Percentiles rank a stretch among this genome's conserved stretches.
These are phyloP conservation scores for Petrocephalus sullivani DNA, from an alignment of 2,797 vertebrate genomes.

Conservation along the genomic window DNA sequence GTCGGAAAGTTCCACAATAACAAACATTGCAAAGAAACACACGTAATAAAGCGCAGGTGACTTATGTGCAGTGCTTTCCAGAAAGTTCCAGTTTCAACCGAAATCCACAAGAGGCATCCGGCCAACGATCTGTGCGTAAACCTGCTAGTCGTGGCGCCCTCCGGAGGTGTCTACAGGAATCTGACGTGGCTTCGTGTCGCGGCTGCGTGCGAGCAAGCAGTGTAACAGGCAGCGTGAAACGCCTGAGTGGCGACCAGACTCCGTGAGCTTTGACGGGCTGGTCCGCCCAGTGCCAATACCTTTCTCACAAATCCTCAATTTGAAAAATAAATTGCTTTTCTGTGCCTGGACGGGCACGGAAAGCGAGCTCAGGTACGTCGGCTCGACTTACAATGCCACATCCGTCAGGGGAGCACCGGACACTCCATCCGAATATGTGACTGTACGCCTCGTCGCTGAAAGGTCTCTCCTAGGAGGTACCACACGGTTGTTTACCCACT, in stretches of 20 bases:
- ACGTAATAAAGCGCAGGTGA: neutral
- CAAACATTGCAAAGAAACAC: neutral
- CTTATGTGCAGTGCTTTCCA: neutral
- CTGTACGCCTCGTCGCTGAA: neutral
- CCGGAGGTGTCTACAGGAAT: too few relatives aligned
- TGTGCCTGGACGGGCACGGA: neutral
- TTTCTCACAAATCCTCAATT: neutral
- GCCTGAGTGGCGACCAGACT: neutral
- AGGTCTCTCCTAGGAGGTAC: neutral
- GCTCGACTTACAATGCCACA: neutral
- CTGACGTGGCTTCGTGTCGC: too few relatives aligned
- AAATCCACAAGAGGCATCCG: neutral
- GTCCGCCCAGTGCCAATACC: neutral
- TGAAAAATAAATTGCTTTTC: conserved; percentile 12
- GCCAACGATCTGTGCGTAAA: too few relatives aligned
- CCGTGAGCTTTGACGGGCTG: neutral
- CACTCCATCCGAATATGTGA: neutral
- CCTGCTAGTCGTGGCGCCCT: too few relatives aligned
- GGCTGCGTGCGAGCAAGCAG: too few relatives aligned
- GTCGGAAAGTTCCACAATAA: neutral
- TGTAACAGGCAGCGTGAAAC: neutral
- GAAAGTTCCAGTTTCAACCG: neutral
- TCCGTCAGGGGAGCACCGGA: neutral
- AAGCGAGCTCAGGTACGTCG: neutral
- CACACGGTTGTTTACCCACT: neutral